Percentiles rank a stretch among this genome's conserved stretches.
phyloP scores from a whole-genome alignment of 1,140 invertebrate genomes.

The Ooceraea biroi region DNA sequence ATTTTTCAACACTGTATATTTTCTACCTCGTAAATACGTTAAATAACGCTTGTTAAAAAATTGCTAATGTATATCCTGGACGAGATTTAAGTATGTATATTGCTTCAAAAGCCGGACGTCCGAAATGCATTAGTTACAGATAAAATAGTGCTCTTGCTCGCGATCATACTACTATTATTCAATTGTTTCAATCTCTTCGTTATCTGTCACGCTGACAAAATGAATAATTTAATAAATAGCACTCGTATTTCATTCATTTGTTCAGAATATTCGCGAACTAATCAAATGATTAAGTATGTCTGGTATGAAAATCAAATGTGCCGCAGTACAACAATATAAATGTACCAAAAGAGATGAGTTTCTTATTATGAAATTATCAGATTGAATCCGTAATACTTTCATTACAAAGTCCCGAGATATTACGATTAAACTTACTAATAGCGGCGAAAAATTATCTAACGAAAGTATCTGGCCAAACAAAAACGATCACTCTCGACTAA shows the following conservation, averaged over 20 bases:
- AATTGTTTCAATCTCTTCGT: slow-evolving; percentile 56
- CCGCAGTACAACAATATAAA: not conserved
- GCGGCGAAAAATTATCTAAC: too few species aligned
- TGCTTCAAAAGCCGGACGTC: slow-evolving; percentile 53
- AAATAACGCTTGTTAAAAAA: not conserved
- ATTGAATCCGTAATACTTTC: not conserved
- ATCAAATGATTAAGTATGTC: not conserved
- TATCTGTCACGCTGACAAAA: slow-evolving; percentile 39
- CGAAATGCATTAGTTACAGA: slow-evolving; percentile 57
- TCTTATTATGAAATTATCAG: not conserved
- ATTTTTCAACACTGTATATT: not conserved
- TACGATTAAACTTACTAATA: too few species aligned
- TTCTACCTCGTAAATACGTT: not conserved
- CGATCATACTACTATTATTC: slow-evolving; percentile 41
- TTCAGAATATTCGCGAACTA: not conserved
- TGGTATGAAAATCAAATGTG: not conserved
- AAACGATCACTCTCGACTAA: not conserved
- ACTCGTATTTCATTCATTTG: slow-evolving; percentile 30
- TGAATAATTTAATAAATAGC: slow-evolving; percentile 54
- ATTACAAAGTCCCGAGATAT: too few species aligned
- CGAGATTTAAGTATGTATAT: slow-evolving; percentile 17
- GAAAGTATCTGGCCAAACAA: not conserved
- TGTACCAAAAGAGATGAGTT: not conserved
- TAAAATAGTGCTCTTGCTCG: slow-evolving; percentile 45
- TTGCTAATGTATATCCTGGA: not conserved